Percentiles rank a stretch among this genome's conserved stretches.
Conservation (phyloP, 2,113 vertebrate species). For the Herpetotheres cachinnans region DNA sequence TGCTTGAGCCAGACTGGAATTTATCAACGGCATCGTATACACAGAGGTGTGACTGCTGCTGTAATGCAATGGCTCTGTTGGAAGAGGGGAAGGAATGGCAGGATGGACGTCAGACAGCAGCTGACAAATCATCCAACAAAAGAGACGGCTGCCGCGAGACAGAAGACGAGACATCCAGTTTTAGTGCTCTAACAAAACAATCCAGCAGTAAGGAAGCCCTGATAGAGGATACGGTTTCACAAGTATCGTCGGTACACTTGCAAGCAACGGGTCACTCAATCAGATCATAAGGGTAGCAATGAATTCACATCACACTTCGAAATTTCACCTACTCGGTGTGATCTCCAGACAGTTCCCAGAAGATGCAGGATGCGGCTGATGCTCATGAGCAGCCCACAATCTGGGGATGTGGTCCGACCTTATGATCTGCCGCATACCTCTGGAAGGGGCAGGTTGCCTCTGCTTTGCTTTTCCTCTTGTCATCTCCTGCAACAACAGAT, state of each 20-base stretch:
- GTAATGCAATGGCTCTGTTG: background rate
- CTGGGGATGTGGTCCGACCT: background rate
- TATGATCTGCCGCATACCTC: background rate
- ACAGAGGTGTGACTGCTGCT: background rate
- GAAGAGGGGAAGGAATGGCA: background rate
- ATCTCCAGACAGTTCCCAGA: background rate
- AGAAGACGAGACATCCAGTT: background rate
- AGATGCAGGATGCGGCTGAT: background rate
- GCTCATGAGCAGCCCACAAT: rapidly evolving
- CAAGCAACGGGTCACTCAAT: background rate
- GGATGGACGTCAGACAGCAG: background rate
- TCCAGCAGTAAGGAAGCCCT: background rate
- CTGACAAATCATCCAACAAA: background rate
- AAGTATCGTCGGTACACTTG: background rate
- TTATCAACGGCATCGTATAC: background rate
- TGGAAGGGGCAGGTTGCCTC: background rate
- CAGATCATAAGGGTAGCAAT: background rate
- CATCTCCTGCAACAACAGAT: background rate
- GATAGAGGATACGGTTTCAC: background rate
- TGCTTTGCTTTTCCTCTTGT: background rate
- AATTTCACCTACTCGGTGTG: background rate
- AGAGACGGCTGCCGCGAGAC: background rate
- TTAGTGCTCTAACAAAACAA: background rate
- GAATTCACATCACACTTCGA: background rate
- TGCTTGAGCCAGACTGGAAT: constrained; percentile 4